phyloP scores from a whole-genome alignment of 2,888 invertebrate species.

The Pedicia rivosa region DNA sequence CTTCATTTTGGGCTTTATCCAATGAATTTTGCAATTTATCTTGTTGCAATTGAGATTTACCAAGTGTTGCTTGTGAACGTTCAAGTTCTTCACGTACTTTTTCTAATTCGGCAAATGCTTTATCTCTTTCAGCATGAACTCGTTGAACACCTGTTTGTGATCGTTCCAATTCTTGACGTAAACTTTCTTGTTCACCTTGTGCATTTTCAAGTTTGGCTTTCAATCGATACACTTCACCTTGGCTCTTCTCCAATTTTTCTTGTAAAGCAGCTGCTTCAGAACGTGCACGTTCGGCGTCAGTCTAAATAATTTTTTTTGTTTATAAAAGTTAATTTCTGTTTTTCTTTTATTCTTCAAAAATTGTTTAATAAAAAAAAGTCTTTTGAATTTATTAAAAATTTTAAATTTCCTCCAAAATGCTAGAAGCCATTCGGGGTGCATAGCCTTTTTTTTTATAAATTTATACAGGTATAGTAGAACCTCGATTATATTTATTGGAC shows the following conservation, averaged over 20 bases:
- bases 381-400: not conserved
- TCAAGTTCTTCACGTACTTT: slow-evolving; percentile 79
- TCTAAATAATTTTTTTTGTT: slow-evolving; percentile 16
- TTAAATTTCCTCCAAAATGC: no score
- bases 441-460: no score
- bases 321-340: not conserved
- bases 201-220: slow-evolving; percentile 91
- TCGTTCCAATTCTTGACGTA: slow-evolving; percentile 82
- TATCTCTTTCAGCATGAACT: slow-evolving; percentile 76
- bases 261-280: slow-evolving; percentile 71
- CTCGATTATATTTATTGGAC: no score
- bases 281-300: slow-evolving; percentile 75
- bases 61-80: slow-evolving; percentile 73
- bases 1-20: slow-evolving; percentile 80
- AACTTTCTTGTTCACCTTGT: slow-evolving; percentile 83
- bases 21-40: slow-evolving; percentile 79
- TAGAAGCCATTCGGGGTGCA: no score
- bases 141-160: slow-evolving; percentile 69
- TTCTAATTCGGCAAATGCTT: slow-evolving; percentile 68
- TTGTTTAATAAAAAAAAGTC: not conserved
- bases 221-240: slow-evolving; percentile 85
- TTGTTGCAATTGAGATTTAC: slow-evolving; percentile 80
- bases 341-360: not conserved
- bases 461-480: no score
- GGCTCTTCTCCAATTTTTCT: slow-evolving; percentile 86